Conservation (phyloP, 2,888 invertebrate genomes). For the Amaurobius ferox region DNA sequence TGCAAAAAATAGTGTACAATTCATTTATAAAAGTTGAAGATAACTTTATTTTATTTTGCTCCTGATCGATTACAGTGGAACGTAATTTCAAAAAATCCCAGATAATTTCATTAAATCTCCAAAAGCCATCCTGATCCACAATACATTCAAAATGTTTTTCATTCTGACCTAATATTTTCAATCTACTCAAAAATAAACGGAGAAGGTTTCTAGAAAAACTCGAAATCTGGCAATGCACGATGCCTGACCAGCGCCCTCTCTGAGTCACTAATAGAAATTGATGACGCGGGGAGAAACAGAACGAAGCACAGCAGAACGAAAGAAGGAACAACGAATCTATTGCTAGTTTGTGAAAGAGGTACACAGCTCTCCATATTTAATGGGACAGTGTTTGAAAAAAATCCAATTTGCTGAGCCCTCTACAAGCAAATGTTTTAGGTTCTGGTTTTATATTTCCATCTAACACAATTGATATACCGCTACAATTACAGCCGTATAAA, state of each 20-base stretch:
- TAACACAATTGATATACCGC: too few species aligned
- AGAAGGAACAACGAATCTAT: constrained; percentile 35
- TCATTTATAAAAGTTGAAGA: too few species aligned
- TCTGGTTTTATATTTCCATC: background rate
- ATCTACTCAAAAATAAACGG: background rate
- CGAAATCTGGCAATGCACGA: background rate
- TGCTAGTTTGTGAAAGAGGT: background rate
- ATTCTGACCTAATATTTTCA: background rate
- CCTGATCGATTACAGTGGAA: too few species aligned
- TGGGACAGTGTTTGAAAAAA: background rate
- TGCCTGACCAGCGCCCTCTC: background rate
- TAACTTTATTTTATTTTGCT: too few species aligned
- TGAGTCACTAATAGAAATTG: constrained; percentile 44
- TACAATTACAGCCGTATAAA: too few species aligned
- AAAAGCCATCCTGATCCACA: too few species aligned
- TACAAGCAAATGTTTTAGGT: background rate
- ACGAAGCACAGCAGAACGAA: constrained; percentile 2
- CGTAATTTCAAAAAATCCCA: too few species aligned
- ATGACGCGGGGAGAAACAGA: constrained; percentile 32
- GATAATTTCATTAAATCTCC: too few species aligned
- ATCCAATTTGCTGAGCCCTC: constrained; percentile 4
- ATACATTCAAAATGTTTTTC: too few species aligned
- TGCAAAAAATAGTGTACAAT: too few species aligned
- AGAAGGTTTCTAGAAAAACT: background rate
- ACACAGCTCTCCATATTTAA: background rate